Percentiles rank a stretch among this genome's conserved stretches.
Conservation (phyloP, 2,888 invertebrate genomes). For the Dione vanillae region DNA sequence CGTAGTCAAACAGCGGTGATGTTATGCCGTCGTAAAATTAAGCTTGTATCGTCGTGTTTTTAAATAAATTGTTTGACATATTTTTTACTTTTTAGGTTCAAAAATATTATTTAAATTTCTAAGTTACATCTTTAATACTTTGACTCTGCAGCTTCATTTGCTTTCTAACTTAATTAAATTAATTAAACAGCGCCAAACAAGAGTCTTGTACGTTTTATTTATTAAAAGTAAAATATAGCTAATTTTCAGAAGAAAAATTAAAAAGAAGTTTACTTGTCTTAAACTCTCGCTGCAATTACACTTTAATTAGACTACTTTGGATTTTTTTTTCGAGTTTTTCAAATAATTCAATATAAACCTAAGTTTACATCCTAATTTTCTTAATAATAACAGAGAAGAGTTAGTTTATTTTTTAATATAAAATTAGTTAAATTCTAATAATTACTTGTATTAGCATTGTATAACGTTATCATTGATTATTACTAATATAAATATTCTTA, state of each 20-base stretch:
- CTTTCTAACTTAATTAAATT: neutral
- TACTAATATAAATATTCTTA: too few species aligned
- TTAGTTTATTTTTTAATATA: too few species aligned
- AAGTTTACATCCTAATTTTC: too few species aligned
- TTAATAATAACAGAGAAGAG: too few species aligned
- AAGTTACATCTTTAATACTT: neutral
- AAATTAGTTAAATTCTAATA: too few species aligned
- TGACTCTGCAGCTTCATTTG: neutral
- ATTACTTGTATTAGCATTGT: too few species aligned
- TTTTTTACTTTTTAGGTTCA: too few species aligned
- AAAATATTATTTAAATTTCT: neutral
- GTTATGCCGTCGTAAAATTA: too few species aligned
- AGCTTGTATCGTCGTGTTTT: too few species aligned
- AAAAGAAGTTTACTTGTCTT: conserved; percentile 74
- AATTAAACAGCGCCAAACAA: conserved; percentile 3
- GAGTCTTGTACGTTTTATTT: conserved; percentile 58
- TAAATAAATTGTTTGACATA: too few species aligned
- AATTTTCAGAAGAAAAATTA: conserved; percentile 74
- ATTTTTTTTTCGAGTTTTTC: neutral
- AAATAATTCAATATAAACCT: neutral
- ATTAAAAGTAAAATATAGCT: conserved; percentile 70
- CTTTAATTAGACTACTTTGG: conserved; percentile 37
- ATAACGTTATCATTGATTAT: too few species aligned
- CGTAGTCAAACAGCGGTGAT: too few species aligned
- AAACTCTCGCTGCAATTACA: conserved; percentile 67